Percentiles rank a stretch among this genome's conserved stretches.
These are phyloP conservation scores for Coregonus ussuriensis DNA, from an alignment of 2,797 vertebrate species.

Conservation along the genomic window DNA sequence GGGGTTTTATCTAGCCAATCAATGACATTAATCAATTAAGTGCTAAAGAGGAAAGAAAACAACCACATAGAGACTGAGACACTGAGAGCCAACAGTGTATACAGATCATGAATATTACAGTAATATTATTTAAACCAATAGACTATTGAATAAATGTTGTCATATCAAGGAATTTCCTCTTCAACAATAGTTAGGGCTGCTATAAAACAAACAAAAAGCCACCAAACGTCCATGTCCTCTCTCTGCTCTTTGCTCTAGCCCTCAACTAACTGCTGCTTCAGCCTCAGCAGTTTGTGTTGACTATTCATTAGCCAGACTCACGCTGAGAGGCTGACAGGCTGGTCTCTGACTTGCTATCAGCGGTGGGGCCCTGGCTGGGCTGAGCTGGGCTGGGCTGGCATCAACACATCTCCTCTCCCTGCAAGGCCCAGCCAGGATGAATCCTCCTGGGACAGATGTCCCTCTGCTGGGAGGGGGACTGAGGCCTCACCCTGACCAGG, in stretches of 20 bases:
- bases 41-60: constrained; percentile 55
- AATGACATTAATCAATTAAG: constrained; percentile 62
- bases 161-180: no score
- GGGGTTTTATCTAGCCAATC: constrained; percentile 60
- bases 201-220: constrained; percentile 34
- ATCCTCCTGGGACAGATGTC: neutral
- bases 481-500: neutral
- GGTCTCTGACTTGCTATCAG: constrained; percentile 62
- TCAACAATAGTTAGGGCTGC: constrained; percentile 58
- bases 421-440: neutral
- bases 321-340: constrained; percentile 53
- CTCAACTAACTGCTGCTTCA: neutral
- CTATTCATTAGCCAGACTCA: neutral
- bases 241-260: neutral
- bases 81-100: neutral
- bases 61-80: constrained; percentile 17
- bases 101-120: neutral
- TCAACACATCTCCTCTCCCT: neutral
- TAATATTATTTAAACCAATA: neutral
- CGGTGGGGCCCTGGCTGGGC: constrained; percentile 28
- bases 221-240: constrained; percentile 44
- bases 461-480: neutral
- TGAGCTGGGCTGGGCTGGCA: neutral
- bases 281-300: constrained; percentile 5
- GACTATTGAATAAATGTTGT: neutral